phyloP scores from a whole-genome alignment of 2,113 vertebrate genomes.

The Bungarus multicinctus region DNA sequence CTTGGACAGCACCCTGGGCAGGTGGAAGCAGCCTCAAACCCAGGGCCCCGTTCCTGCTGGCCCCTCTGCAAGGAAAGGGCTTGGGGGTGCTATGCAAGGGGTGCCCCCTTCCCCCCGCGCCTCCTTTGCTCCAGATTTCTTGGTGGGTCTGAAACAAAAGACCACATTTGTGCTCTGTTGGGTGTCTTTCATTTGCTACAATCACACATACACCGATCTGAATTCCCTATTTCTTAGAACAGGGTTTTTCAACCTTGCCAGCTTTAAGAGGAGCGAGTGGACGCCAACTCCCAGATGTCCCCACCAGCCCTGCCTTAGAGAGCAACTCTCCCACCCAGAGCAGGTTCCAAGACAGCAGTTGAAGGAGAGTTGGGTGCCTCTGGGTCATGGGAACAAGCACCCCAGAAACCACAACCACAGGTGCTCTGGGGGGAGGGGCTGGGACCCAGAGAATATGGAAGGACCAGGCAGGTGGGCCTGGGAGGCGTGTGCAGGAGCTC shows the following conservation, averaged over 20 bases:
- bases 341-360: background rate
- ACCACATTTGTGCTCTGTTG: background rate
- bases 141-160: background rate
- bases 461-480: background rate
- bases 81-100: background rate
- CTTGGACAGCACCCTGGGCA: constrained; percentile 4
- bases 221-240: background rate
- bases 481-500: background rate
- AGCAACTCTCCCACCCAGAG: background rate
- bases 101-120: too few relatives aligned
- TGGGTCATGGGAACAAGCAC: background rate
- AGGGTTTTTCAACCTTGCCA: too few relatives aligned
- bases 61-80: background rate
- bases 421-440: background rate
- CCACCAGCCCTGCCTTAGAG: background rate
- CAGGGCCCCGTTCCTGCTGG: background rate
- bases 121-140: background rate
- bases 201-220: background rate
- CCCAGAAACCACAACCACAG: background rate
- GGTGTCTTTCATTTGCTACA: background rate
- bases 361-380: background rate
- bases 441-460: background rate
- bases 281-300: too few relatives aligned
- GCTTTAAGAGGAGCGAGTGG: too few relatives aligned
- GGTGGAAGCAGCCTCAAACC: background rate